A percentile compares a stretch with the other conserved stretches of the same genome.
These are phyloP conservation scores for Vombatus ursinus DNA, from an alignment of 2,113 vertebrate genomes.

Conservation along the genomic window DNA sequence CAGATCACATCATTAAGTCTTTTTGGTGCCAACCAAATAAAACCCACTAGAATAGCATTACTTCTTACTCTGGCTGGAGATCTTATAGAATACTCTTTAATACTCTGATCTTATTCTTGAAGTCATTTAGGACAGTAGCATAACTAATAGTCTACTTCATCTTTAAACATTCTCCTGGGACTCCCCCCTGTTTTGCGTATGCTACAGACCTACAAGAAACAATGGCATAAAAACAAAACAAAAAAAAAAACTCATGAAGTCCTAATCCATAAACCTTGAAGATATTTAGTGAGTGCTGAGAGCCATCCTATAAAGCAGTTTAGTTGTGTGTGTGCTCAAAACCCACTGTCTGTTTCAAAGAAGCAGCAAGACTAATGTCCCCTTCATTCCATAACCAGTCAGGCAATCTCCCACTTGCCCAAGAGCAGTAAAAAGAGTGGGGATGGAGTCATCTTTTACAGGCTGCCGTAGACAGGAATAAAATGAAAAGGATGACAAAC, in stretches of 20 bases:
- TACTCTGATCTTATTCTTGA: not conserved
- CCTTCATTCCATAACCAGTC: slow-evolving; percentile 33
- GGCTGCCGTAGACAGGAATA: slow-evolving; percentile 6
- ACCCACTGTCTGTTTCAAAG: rapidly evolving
- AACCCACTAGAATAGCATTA: not conserved
- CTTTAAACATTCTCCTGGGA: not conserved
- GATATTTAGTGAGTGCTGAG: not conserved
- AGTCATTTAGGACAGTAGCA: not conserved
- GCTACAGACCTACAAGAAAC: not conserved
- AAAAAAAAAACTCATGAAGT: not conserved
- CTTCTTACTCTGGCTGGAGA: not conserved
- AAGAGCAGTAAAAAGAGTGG: slow-evolving; percentile 28
- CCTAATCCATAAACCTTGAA: not conserved
- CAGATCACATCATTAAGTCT: not conserved
- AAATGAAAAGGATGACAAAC: slow-evolving; percentile 64
- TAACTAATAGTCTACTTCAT: rapidly evolving
- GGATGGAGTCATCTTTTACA: slow-evolving; percentile 45
- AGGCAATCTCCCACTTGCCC: slow-evolving; percentile 22
- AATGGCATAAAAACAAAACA: not conserved
- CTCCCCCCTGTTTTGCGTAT: not conserved
- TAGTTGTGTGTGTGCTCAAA: not conserved
- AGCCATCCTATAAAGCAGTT: not conserved
- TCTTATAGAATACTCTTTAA: not conserved
- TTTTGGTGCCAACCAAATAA: slow-evolving; percentile 12
- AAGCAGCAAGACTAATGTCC: slow-evolving; percentile 7